Base-by-base conservation (phyloP, 2,888 invertebrate species). In the Achlya flavicornis region DNA sequence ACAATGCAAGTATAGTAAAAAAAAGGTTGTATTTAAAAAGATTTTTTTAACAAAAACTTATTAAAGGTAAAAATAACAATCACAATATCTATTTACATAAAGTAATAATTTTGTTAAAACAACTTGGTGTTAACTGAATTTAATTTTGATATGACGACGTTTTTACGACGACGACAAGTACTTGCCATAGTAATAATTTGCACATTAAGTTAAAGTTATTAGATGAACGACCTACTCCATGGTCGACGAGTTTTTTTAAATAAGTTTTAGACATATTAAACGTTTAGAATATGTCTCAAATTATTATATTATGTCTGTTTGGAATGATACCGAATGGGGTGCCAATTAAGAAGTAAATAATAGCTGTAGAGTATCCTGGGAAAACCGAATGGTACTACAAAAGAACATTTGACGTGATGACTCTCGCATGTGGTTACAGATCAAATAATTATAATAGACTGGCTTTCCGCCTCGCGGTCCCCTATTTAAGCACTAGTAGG, bases 171-270 rank as follows among this genome's bases (percentile, higher is more conserved):
- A 48, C 7, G 16, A 16, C 10, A 48, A 16, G 16, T 16, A 16
- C 14, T 48, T 16, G 16, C 0, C n/a, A 48, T 16, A 1, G 16
- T 16, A 48, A 16, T 48, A 48, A 46, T 46, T 48, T 5, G 48
- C 14, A 48, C 48, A 48, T 48, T 16, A 48, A n/a, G 48, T 48
- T 48, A 48, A 53, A 53, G 14, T 53, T 53, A 53, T 53, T 53
- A 19, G 53, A n/a, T n/a, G 53, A 53, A 53, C 10, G 53, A 53
- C 53, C 53, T 53, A 53, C 19, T 53, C 53, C 53, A 53, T 53
- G 53, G 53, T 19, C 53, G 53, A 19, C 53, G n/a, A 4, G 53
- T 19, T 53, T 53, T 53, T 53, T 53, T 10, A 6, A n/a, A 10
- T 19, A 53, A 19, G 19, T 0, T 53, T 53, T 4, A 53, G 19